Conservation (phyloP, 2,888 invertebrate species). For the Myathropa florea region DNA sequence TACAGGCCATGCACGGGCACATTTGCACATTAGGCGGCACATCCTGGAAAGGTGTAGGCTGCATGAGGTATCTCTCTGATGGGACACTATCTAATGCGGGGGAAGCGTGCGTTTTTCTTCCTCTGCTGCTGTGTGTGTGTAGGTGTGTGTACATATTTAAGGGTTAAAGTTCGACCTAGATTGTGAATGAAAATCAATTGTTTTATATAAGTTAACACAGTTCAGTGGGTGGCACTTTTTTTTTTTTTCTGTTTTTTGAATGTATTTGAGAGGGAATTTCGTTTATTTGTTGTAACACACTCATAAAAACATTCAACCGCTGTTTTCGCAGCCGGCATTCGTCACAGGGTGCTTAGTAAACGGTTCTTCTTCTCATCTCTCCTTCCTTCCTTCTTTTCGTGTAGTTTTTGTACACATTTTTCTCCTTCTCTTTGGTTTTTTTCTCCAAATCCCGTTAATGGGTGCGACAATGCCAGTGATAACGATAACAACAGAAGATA, state of each 20-base stretch:
- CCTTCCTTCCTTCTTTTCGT: background rate
- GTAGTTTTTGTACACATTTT: background rate
- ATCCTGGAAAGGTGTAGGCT: conserved; percentile 2
- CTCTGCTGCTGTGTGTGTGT: background rate
- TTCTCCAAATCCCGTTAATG: no score
- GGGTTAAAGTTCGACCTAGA: conserved; percentile 75
- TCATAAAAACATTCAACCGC: conserved; percentile 31
- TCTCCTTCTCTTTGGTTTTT: no score
- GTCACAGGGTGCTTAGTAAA: conserved; percentile 35
- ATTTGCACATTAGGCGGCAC: conserved; percentile 22
- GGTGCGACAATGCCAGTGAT: conserved; percentile 16
- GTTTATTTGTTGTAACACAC: conserved; percentile 1
- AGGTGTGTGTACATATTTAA: conserved; percentile 43
- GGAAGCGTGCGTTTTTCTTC: background rate
- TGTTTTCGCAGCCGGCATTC: conserved; percentile 55
- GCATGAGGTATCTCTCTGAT: background rate
- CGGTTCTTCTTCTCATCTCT: background rate
- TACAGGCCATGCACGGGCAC: background rate
- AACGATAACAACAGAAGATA: conserved; percentile 30
- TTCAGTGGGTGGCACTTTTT: conserved; percentile 23
- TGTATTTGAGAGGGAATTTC: background rate
- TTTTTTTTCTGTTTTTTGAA: background rate
- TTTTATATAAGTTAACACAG: conserved; percentile 69
- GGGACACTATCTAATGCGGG: background rate
- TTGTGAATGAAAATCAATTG: conserved; percentile 77